Percentiles rank a stretch among this genome's conserved stretches.
These are phyloP conservation scores for Brachionus angularis DNA, from an alignment of 1,140 invertebrate species.

Conservation along the genomic window DNA sequence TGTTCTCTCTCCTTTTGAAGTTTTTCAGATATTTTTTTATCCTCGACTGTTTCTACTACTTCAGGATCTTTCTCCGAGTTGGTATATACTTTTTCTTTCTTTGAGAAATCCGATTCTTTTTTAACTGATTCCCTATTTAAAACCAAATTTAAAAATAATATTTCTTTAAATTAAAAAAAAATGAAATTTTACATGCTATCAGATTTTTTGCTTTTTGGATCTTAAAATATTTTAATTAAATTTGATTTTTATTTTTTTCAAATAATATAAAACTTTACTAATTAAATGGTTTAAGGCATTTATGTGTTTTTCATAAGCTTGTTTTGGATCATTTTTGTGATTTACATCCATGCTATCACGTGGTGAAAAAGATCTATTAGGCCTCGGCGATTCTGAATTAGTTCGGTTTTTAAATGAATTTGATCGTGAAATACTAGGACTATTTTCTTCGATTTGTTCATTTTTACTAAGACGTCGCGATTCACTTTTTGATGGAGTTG, in stretches of 20 bases:
- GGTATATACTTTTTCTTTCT: background rate
- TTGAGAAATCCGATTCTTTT: too few species aligned
- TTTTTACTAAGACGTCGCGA: background rate
- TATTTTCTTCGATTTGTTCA: background rate
- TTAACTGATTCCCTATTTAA: conserved; percentile 7
- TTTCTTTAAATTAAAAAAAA: too few species aligned
- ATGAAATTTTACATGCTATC: too few species aligned
- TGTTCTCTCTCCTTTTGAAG: conserved; percentile 30
- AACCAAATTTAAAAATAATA: too few species aligned
- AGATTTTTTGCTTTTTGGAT: background rate
- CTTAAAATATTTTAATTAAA: background rate
- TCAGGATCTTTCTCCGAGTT: conserved; percentile 11
- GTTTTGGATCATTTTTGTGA: background rate
- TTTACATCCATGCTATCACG: background rate
- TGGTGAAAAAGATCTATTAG: background rate
- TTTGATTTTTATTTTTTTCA: background rate
- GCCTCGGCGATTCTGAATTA: conserved; percentile 11
- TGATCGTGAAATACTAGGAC: background rate
- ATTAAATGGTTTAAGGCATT: background rate
- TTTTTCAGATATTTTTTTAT: conserved; percentile 9
- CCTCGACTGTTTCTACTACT: conserved; percentile 34
- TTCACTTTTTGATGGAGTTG: conserved; percentile 10
- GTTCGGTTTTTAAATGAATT: background rate
- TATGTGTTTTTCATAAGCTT: background rate
- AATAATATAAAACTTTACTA: background rate